These are phyloP conservation scores for Lepus europaeus DNA, from an alignment of 2,113 vertebrate genomes.

Conservation along the genomic window DNA sequence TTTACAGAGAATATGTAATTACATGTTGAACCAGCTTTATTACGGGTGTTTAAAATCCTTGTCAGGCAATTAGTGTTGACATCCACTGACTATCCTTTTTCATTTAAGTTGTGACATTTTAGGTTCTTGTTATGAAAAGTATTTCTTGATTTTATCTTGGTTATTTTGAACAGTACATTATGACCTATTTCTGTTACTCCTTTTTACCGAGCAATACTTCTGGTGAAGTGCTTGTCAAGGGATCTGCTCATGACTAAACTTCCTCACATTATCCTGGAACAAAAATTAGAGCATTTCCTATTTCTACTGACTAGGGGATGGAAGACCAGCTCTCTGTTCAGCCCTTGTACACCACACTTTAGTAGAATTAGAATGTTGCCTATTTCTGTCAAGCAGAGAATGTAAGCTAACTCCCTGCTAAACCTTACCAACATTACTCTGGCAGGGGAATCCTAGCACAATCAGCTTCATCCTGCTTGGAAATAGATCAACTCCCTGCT, in stretches of 20 bases:
- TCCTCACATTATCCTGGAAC: background rate
- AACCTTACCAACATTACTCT: background rate
- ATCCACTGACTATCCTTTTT: background rate
- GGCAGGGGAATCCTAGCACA: background rate
- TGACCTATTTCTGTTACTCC: background rate
- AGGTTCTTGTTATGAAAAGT: background rate
- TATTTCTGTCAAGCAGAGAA: background rate
- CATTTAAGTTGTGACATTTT: background rate
- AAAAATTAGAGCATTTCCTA: background rate
- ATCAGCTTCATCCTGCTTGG: background rate
- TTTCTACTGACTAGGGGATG: background rate
- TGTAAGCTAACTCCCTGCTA: background rate
- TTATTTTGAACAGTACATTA: background rate
- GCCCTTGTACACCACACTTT: background rate
- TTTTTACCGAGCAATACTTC: background rate
- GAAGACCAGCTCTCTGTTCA: background rate
- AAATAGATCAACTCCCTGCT: slow-evolving; percentile 5
- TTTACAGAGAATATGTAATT: background rate
- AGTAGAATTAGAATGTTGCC: background rate
- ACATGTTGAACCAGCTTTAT: background rate
- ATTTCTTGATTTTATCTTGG: background rate
- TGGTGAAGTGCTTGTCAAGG: background rate
- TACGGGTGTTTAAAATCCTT: background rate
- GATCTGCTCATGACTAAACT: background rate
- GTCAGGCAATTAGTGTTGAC: background rate